A percentile compares a stretch with the other conserved stretches of the same genome.
Conservation (phyloP, 35 echinoderm and acorn worm species). For the Lytechinus pictus region DNA sequence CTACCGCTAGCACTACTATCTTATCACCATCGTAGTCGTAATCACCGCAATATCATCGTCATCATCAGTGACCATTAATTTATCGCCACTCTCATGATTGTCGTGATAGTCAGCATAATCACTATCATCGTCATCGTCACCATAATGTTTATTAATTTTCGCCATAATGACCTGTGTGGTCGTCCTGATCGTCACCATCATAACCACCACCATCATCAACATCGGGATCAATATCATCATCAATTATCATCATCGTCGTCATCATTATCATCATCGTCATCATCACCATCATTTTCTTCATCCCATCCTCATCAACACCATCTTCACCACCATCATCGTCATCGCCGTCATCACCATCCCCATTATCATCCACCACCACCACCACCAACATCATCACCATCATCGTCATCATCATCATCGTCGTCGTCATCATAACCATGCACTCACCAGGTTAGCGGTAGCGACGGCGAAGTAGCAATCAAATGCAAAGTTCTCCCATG, state of each 20-base stretch:
- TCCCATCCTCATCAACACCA: not conserved
- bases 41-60: too few relatives aligned
- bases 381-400: not conserved
- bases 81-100: too few relatives aligned
- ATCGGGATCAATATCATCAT: too few relatives aligned
- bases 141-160: too few relatives aligned
- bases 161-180: too few relatives aligned
- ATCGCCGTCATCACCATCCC: constrained; percentile 33
- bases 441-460: not conserved
- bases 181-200: too few relatives aligned
- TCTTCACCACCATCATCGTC: constrained; percentile 24
- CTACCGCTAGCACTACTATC: too few relatives aligned
- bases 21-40: too few relatives aligned
- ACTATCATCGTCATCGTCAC: too few relatives aligned
- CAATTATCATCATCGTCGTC: not conserved
- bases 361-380: constrained; percentile 31
- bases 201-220: too few relatives aligned
- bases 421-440: not conserved
- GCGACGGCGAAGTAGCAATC: constrained; percentile 35
- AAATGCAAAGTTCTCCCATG: constrained; percentile 34
- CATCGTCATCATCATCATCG: not conserved
- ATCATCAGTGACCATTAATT: too few relatives aligned
- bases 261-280: not conserved
- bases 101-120: too few relatives aligned
- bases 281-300: not conserved